phyloP scores from a whole-genome alignment of 2,888 invertebrate species.

The Ellobium chinense region DNA sequence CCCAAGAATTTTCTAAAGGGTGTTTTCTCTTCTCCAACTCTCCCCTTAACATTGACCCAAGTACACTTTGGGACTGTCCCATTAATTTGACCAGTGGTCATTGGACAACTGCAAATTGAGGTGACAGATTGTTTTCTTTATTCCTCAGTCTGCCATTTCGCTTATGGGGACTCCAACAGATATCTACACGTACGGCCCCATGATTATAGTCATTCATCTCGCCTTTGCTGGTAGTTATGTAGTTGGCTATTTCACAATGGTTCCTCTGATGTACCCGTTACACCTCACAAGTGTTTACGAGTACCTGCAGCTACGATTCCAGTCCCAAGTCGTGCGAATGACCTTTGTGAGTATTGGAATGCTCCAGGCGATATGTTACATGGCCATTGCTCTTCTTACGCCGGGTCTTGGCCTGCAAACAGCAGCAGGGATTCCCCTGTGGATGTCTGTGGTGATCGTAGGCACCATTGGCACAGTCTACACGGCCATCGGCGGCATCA shows the following conservation, averaged over 20 bases:
- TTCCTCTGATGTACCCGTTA: slow-evolving; percentile 60
- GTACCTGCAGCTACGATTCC: slow-evolving; percentile 59
- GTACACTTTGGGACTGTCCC: too few relatives aligned
- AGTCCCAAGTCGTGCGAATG: slow-evolving; percentile 56
- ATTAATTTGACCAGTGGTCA: too few relatives aligned
- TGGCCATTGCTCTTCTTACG: slow-evolving; percentile 56
- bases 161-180: slow-evolving; percentile 61
- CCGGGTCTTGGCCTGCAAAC: slow-evolving; percentile 57
- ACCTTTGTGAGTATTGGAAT: slow-evolving; percentile 57
- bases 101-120: too few relatives aligned
- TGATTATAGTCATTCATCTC: slow-evolving; percentile 46
- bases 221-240: slow-evolving; percentile 50
- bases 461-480: slow-evolving; percentile 85
- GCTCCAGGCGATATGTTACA: slow-evolving; percentile 60
- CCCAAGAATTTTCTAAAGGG: too few relatives aligned
- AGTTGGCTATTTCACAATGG: slow-evolving; percentile 50
- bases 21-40: too few relatives aligned
- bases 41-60: too few relatives aligned
- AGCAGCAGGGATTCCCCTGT: slow-evolving; percentile 56
- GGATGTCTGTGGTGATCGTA: slow-evolving; percentile 85
- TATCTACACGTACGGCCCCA: slow-evolving; percentile 55
- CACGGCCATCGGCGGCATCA: slow-evolving; percentile 58
- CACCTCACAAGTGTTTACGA: slow-evolving; percentile 62
- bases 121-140: too few relatives aligned
- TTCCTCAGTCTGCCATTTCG: slow-evolving; percentile 60